Evolutionary conservation across 2,113 vertebrate genomes (phyloP), one percentile per base, ranked within the genome.

Genomic region (Urocitellus parryii): DNA sequence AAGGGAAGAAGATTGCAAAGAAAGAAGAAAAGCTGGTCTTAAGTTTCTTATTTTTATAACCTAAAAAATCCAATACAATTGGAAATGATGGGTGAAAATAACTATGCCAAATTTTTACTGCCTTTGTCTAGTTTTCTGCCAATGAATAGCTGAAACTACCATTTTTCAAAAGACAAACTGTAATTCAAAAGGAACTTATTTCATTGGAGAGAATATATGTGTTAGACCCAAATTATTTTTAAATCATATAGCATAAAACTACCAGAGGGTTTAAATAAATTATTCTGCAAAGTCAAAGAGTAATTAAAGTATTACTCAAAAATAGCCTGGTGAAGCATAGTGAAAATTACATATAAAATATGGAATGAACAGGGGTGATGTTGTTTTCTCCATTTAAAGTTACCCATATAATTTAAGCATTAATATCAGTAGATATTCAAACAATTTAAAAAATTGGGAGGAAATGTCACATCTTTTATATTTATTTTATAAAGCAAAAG

Each of bases 401-500:
- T 77, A 61, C 67, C 20, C 34, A 12, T 39, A 18, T 65, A 80
- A 93, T 76, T 77, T 89, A 82, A 90, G 2, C 39, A 51, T 92
- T 84, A n/a, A 27, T 90, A 32, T 88, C 73, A 84, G 45, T 37
- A 74, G 17, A 8, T 29, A 87, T 37, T 12, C 82, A 63, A 93
- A 16, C 61, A 39, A 86, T 83, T 90, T 39, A 24, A 96, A 87
- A 96, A 58, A 65, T 25, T 93, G 39, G 42, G 24, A 56, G 48
- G 77, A 79, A 79, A 25, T 83, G 24, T 11, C 22, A 34, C 70
- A 51, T 42, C 18, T 9, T 83, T 80, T 96, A 67, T 39, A 83
- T 79, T 91, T 86, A 83, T 58, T 37, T 77, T 70, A 70, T 70
- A 84, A 96, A 82, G 58, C 96, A 94, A 48, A 94, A 80, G 34